A percentile compares a stretch with the other conserved stretches of the same genome.
Evolutionary conservation across 2,888 invertebrate species (phyloP).

Genomic region (Tanypteryx hageni): DNA sequence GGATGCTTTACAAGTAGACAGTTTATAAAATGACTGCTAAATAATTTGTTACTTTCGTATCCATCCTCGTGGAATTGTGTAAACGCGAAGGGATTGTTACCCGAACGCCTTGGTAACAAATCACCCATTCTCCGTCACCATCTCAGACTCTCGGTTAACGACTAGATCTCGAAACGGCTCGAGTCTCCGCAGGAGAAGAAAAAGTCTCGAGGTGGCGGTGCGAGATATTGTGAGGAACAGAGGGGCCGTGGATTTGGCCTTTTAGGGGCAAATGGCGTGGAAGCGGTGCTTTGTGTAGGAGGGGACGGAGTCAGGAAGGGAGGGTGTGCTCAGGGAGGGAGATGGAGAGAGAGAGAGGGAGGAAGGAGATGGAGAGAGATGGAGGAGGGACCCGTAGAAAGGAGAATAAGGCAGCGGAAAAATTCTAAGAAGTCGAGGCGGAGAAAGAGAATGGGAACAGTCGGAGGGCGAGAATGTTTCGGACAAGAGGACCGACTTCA

Average conservation of each 20-base stretch:
- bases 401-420: background rate
- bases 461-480: background rate
- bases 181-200: background rate
- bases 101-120: background rate
- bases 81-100: background rate
- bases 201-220: background rate
- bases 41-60: background rate
- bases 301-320: background rate
- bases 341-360: too few species aligned
- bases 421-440: background rate
- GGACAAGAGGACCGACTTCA: conserved; percentile 18
- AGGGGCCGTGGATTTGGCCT: background rate
- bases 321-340: background rate
- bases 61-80: background rate
- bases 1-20: background rate
- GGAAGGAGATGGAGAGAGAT: too few species aligned
- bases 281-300: background rate
- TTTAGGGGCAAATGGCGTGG: conserved; percentile 20
- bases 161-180: background rate
- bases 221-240: conserved; percentile 1
- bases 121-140: background rate
- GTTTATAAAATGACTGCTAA: background rate
- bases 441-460: background rate
- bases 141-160: background rate
- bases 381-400: background rate